phyloP scores from a whole-genome alignment of 2,797 vertebrate genomes.

The Scolopax bukidnonensis region DNA sequence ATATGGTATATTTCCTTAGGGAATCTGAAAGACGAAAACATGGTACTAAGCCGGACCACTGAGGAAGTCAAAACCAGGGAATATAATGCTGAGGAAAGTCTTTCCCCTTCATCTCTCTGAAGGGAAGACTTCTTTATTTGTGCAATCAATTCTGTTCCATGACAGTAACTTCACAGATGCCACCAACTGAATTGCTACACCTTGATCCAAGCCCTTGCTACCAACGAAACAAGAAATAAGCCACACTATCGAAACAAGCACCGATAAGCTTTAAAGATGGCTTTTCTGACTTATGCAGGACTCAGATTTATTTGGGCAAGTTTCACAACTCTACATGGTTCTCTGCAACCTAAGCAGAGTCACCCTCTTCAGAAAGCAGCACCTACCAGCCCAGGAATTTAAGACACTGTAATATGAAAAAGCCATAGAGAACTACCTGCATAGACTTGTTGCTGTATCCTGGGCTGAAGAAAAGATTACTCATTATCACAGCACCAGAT shows the following conservation, averaged over 20 bases:
- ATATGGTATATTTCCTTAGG: not conserved
- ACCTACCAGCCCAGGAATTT: not conserved
- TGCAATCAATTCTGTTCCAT: not conserved
- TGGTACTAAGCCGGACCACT: not conserved
- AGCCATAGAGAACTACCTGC: not conserved
- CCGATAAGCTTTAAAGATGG: not conserved
- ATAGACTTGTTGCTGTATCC: not conserved
- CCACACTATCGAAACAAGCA: not conserved
- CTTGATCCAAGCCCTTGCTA: not conserved
- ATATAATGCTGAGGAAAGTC: not conserved
- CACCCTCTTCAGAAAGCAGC: not conserved
- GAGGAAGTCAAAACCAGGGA: not conserved
- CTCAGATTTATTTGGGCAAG: not conserved
- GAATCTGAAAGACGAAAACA: not conserved
- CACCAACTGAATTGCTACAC: not conserved
- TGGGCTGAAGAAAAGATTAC: not conserved
- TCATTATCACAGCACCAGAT: not conserved
- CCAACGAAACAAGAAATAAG: not conserved
- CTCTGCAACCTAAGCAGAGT: not conserved
- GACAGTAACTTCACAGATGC: not conserved
- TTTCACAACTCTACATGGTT: not conserved
- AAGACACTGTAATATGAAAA: not conserved
- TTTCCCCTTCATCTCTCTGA: not conserved
- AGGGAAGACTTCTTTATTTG: not conserved
- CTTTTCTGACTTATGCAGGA: not conserved